phyloP scores from a whole-genome alignment of 2,797 vertebrate genomes.

The Ceryle rudis region DNA sequence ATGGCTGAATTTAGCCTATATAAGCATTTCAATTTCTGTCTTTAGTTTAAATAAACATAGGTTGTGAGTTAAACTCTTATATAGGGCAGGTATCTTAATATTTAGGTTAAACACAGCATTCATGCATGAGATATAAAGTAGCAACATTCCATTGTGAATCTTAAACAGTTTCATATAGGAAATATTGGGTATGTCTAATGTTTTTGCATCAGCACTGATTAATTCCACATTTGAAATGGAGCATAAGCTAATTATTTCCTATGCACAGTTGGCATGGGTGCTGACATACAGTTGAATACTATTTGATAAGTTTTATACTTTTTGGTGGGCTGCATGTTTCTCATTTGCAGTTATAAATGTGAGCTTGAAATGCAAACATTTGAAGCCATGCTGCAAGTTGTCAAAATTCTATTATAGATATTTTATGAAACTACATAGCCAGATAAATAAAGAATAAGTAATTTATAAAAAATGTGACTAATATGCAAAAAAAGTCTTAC shows the following conservation, averaged over 20 bases:
- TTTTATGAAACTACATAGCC: neutral
- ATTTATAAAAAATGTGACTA: neutral
- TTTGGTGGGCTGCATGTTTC: slow-evolving; percentile 50
- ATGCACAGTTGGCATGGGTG: neutral
- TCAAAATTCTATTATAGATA: neutral
- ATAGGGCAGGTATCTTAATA: neutral
- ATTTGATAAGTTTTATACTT: slow-evolving; percentile 55
- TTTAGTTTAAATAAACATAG: neutral
- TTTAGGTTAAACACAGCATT: neutral
- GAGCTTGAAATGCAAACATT: neutral
- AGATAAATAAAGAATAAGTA: neutral
- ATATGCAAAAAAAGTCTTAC: neutral
- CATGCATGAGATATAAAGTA: neutral
- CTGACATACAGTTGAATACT: neutral
- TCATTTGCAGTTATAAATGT: slow-evolving; percentile 53
- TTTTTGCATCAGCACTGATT: slow-evolving; percentile 45
- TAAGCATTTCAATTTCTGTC: neutral
- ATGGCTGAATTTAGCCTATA: neutral
- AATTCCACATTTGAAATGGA: slow-evolving; percentile 4
- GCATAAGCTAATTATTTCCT: neutral
- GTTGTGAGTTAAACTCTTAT: neutral
- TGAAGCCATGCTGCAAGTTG: slow-evolving; percentile 32
- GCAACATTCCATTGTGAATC: neutral
- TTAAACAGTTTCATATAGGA: slow-evolving; percentile 13
- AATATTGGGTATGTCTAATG: slow-evolving; percentile 27